Base-by-base conservation (phyloP, 1,140 invertebrate genomes). In the Acromyrmex echinatior region DNA sequence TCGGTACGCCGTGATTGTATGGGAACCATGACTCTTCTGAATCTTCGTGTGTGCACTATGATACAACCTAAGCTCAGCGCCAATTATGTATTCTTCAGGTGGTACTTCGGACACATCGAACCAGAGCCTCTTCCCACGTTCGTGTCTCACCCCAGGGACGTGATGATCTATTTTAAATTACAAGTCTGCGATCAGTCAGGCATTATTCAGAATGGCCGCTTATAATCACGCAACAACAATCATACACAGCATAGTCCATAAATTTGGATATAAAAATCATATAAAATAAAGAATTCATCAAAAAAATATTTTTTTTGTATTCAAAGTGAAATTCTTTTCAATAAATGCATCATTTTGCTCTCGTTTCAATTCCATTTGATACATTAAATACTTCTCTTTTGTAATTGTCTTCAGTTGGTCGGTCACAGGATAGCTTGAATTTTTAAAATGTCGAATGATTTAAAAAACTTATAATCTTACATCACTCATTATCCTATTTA, bases 21-120 rank as follows among this genome's bases (percentile, higher is more conserved):
- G 95, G 18, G 92, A 93, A 1, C 92, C 94, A 28, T 89, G 92
- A 81, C 91, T 93, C 77, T 90, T 93, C 21, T 86, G 65, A 71
- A 91, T 92, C 68, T 93, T 94, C 7, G 88, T 87, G 78, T 94
- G 93, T 49, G 95, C 91, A 78, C 96, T 96, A 88, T 98, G 97
- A 94, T 97, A 99, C 1, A 99, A 95, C 58, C 98, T 96, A 16
- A 99, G 94, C 94, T 99, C 98, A 0, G 98, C 98, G 66, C 97
- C 97, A 45, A 99, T 97, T 25, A 99, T 96, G 9, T 96, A 96
- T 91, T 98, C 98, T 79, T 97, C 97, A 5, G 96, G 94, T 2
- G 98, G 97, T 9, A 99, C 97, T 92, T 99, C 98, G 5, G 97
- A 97, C 10, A 99, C 97, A 94, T 99, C 98, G 94, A 99, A 99